Evolutionary conservation across 2,113 vertebrate genomes (phyloP).

Genomic region (Neotragus pygmaeus): DNA sequence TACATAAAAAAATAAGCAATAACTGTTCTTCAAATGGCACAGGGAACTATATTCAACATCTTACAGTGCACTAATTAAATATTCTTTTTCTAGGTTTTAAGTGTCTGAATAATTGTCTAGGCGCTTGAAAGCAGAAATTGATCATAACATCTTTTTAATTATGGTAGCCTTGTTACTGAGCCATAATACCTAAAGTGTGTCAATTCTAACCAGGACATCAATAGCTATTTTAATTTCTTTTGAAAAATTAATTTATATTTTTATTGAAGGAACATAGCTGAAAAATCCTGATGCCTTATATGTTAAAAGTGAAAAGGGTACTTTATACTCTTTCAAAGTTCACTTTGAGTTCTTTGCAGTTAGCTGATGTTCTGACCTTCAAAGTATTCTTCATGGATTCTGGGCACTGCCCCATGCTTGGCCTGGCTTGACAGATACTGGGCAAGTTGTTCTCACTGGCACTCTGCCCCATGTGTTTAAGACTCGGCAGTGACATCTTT

Average conservation of each 20-base stretch:
- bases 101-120: not conserved
- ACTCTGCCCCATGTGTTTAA: not conserved
- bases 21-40: not conserved
- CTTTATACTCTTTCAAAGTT: not conserved
- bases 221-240: not conserved
- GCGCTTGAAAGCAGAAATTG: not conserved
- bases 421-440: not conserved
- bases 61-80: not conserved
- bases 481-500: not conserved
- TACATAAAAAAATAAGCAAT: not conserved
- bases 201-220: not conserved
- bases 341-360: not conserved
- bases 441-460: not conserved
- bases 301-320: not conserved
- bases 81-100: not conserved
- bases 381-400: not conserved
- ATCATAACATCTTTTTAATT: not conserved
- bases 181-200: not conserved
- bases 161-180: not conserved
- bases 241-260: not conserved
- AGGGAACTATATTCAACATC: not conserved
- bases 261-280: not conserved
- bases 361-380: not conserved
- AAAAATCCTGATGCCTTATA: not conserved
- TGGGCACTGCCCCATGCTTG: not conserved